These are phyloP conservation scores for Tetraodon nigroviridis DNA, from an alignment of 2,113 vertebrate genomes.

Conservation along the genomic window DNA sequence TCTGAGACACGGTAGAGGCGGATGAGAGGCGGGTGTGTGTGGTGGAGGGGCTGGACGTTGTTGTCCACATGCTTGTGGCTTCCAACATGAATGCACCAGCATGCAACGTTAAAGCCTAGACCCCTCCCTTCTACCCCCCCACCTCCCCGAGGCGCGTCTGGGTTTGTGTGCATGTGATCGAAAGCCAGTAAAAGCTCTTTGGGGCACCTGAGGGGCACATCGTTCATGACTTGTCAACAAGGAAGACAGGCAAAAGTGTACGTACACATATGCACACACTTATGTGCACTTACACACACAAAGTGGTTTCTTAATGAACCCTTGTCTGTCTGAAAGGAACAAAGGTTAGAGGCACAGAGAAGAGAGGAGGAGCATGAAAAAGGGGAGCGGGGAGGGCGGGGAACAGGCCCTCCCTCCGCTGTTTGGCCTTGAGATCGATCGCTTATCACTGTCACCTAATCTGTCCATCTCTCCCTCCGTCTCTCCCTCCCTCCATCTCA, in stretches of 20 bases:
- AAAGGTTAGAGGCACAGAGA: constrained; percentile 52
- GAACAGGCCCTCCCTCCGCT: constrained; percentile 35
- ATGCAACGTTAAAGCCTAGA: constrained; percentile 3
- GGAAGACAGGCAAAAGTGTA: constrained; percentile 60
- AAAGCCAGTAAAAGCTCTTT: constrained; percentile 69
- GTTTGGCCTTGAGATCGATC: constrained; percentile 71
- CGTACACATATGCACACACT: constrained; percentile 41
- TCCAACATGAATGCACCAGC: constrained; percentile 1
- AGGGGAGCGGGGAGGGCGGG: constrained; percentile 5
- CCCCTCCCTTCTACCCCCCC: too few relatives aligned
- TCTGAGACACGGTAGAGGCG: constrained; percentile 29
- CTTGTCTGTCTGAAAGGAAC: constrained; percentile 63
- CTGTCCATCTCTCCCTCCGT: constrained; percentile 58
- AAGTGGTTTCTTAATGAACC: constrained; percentile 68
- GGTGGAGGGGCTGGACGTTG: constrained; percentile 3
- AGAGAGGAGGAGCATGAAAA: constrained; percentile 24
- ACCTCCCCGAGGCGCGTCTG: constrained; percentile 3
- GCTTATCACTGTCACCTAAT: constrained; percentile 74
- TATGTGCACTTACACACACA: constrained; percentile 58
- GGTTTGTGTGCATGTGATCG: constrained; percentile 41
- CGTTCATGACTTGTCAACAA: constrained; percentile 68
- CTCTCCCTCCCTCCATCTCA: constrained; percentile 28
- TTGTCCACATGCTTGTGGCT: neutral
- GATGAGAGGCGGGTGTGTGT: constrained; percentile 25
- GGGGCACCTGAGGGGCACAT: constrained; percentile 64